Evolutionary conservation across 2,113 vertebrate species (phyloP), one percentile per base, ranked within the genome.

Genomic region (Hypomesus transpacificus): DNA sequence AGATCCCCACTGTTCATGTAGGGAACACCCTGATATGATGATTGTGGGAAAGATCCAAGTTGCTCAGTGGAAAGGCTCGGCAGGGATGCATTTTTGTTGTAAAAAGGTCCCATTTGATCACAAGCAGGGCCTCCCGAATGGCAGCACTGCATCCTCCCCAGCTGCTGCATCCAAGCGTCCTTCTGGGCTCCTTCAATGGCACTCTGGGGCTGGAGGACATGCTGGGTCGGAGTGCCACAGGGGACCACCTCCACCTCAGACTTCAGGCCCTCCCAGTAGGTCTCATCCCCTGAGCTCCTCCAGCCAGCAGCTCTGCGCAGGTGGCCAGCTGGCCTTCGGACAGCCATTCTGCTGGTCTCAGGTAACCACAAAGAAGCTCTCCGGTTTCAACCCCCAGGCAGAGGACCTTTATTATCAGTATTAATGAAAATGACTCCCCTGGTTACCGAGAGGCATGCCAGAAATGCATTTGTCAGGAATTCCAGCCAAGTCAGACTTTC

Each of bases 271-370:
- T 87, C 84, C 84, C 86, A 88, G 71, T 74, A 68, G 75, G 83
- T 76, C 62, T 87, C 79, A 54, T 91, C 88, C 69, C 84, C 88
- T 21, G 91, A 89, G 73, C 81, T 84, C 71, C 85, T 89, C 86
- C 87, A 83, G 76, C 61, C 71, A 1, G 74, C 77, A 46, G 75
- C 17, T 59, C 77, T 84, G 34, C 73, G 73, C n/a, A 64, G 79
- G 73, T 84, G 78, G 77, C 79, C 84, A 74, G 80, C 71, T 90
- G 83, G 83, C 68, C 75, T 79, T 64, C 81, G 84, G 69, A 85
- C 74, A 66, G 69, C 66, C 82, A 86, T 82, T 5, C 73, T 74
- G 21, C 28, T 65, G 58, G 58, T 80, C 66, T 88, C 81, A 68
- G 85, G 79, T 86, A 73, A 78, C 88, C 24, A 34, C 77, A 60